A percentile compares a stretch with the other conserved stretches of the same genome.
phyloP scores from a whole-genome alignment of 2,888 invertebrate species.

The Rhyacophila evoluta region DNA sequence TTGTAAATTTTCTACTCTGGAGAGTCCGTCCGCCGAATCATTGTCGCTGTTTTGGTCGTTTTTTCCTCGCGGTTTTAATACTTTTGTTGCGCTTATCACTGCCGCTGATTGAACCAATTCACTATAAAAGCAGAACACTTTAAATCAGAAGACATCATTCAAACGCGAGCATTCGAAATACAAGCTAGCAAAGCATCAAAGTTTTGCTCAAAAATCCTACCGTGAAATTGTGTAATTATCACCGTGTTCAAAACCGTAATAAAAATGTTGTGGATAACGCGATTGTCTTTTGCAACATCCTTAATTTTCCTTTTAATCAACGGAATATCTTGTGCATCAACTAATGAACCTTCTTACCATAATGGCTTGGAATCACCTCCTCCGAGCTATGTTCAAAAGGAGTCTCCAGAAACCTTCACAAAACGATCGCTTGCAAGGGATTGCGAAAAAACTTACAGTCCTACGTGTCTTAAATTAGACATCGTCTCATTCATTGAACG shows the following conservation, averaged over 20 bases:
- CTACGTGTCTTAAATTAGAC: slow-evolving; percentile 84
- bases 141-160: slow-evolving; percentile 23
- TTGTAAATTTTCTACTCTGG: slow-evolving; percentile 30
- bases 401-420: slow-evolving; percentile 49
- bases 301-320: slow-evolving; percentile 3
- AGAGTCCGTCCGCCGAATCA: slow-evolving; percentile 26
- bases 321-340: slow-evolving; percentile 33
- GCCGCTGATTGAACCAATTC: slow-evolving; percentile 34
- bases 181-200: background rate
- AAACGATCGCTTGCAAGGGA: slow-evolving; percentile 62
- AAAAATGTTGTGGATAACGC: slow-evolving; percentile 14
- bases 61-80: slow-evolving; percentile 47
- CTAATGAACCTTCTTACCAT: slow-evolving; percentile 46
- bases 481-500: slow-evolving; percentile 82
- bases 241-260: background rate
- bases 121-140: slow-evolving; percentile 29
- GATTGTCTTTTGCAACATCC: background rate
- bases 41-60: slow-evolving; percentile 38
- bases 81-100: slow-evolving; percentile 50
- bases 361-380: slow-evolving; percentile 48
- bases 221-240: slow-evolving; percentile 2
- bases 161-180: slow-evolving; percentile 22
- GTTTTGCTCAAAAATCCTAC: background rate
- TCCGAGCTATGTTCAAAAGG: slow-evolving; percentile 17
- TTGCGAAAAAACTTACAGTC: slow-evolving; percentile 73